Conservation (phyloP, 2,113 vertebrate genomes). For the Thymallus thymallus region DNA sequence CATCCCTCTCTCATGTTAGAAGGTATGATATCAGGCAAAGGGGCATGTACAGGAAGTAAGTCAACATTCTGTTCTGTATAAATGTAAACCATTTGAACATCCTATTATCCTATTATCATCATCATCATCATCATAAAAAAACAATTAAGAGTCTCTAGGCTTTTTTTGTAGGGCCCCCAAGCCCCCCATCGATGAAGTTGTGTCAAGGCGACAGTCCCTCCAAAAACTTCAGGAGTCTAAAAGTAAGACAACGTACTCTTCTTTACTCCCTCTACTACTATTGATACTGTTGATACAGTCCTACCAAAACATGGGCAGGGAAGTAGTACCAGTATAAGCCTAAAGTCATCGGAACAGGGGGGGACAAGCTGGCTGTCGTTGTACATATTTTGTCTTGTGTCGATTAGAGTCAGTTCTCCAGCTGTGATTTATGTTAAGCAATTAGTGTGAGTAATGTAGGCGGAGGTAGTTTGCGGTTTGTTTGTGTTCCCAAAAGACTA, state of each 20-base stretch:
- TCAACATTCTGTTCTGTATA: neutral
- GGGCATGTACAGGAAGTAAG: neutral
- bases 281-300: neutral
- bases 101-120: neutral
- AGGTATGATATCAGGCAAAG: neutral
- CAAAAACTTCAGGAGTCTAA: constrained; percentile 52
- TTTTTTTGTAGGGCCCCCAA: constrained; percentile 46
- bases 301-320: constrained; percentile 16
- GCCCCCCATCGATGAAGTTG: constrained; percentile 40
- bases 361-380: constrained; percentile 16
- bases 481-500: constrained; percentile 56
- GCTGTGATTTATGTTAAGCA: constrained; percentile 66
- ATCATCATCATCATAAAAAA: too few species aligned
- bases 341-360: constrained; percentile 30
- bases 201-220: constrained; percentile 49
- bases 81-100: neutral
- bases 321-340: constrained; percentile 1
- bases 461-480: constrained; percentile 54
- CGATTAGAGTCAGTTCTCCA: constrained; percentile 65
- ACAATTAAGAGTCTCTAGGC: too few species aligned
- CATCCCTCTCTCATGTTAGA: too few species aligned
- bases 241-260: constrained; percentile 43
- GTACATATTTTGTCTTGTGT: constrained; percentile 59
- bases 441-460: constrained; percentile 61
- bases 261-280: neutral